Conservation (phyloP, 2,888 invertebrate genomes). For the Rotaria sp. region DNA sequence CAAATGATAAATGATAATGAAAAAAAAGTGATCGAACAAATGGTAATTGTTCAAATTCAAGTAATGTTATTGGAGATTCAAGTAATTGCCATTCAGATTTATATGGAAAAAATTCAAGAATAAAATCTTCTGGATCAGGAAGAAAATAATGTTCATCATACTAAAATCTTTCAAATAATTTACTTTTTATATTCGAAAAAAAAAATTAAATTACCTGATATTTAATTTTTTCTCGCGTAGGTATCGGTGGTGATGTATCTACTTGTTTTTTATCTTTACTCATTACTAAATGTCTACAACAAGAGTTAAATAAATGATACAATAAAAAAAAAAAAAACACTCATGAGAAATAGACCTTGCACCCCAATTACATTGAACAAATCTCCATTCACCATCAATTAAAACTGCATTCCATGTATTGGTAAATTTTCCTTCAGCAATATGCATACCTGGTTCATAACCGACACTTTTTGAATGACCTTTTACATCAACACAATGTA, state of each 20-base stretch:
- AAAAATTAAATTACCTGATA: neutral
- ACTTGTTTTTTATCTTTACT: conserved; percentile 48
- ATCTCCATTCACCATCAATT: conserved; percentile 54
- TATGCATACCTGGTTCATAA: conserved; percentile 56
- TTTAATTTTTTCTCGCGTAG: conserved; percentile 39
- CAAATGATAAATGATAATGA: conserved; percentile 89
- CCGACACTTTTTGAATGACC: conserved; percentile 56
- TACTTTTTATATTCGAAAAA: neutral
- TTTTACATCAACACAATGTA: conserved; percentile 55
- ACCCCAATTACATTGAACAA: conserved; percentile 56
- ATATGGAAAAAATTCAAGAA: conserved; percentile 95
- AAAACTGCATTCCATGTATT: conserved; percentile 56
- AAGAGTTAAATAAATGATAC: neutral
- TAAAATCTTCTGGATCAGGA: conserved; percentile 95
- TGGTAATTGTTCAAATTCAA: conserved; percentile 89
- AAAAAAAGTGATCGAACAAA: conserved; percentile 90
- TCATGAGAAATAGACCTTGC: conserved; percentile 43
- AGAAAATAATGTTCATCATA: conserved; percentile 99
- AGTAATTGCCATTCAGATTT: conserved; percentile 94
- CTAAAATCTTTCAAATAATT: conserved; percentile 41
- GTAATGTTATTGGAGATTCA: conserved; percentile 77
- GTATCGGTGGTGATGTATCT: conserved; percentile 42
- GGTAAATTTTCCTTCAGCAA: conserved; percentile 52
- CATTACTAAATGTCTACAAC: conserved; percentile 50
- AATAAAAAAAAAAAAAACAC: neutral